These are phyloP conservation scores for Potamarius usumacintae DNA, from an alignment of 2,113 vertebrate species.

Conservation along the genomic window DNA sequence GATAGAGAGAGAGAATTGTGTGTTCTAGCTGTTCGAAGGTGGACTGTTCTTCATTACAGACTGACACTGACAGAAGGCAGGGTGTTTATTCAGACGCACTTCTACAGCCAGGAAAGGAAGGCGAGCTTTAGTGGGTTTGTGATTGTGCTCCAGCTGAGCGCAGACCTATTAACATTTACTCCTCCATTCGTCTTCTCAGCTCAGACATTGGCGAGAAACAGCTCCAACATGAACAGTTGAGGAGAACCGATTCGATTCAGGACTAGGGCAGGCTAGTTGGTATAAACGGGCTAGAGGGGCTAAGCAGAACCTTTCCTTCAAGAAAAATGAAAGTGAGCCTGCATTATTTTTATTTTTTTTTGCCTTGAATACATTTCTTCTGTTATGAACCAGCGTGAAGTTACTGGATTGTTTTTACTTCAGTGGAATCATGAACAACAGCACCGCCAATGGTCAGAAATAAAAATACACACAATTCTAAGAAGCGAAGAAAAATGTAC, in stretches of 20 bases:
- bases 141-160: conserved; percentile 76
- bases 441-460: not conserved
- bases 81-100: conserved; percentile 76
- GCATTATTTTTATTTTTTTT: not conserved
- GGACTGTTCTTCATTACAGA: conserved; percentile 19
- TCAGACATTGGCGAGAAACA: conserved; percentile 65
- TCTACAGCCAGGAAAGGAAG: conserved; percentile 72
- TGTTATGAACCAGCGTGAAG: not conserved
- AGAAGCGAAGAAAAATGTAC: not conserved
- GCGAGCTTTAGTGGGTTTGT: conserved; percentile 75
- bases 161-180: conserved; percentile 82
- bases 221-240: not conserved
- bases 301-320: not conserved
- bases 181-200: conserved; percentile 74
- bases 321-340: not conserved
- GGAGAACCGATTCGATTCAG: not conserved
- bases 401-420: not conserved
- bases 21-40: conserved; percentile 61
- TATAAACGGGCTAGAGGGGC: not conserved
- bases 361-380: not conserved
- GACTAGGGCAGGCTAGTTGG: not conserved
- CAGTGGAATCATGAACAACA: not conserved
- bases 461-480: not conserved
- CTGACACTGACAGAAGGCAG: conserved; percentile 43
- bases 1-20: not conserved